Conservation (phyloP, 2,888 invertebrate species). For the Drosophila prostipennis region DNA sequence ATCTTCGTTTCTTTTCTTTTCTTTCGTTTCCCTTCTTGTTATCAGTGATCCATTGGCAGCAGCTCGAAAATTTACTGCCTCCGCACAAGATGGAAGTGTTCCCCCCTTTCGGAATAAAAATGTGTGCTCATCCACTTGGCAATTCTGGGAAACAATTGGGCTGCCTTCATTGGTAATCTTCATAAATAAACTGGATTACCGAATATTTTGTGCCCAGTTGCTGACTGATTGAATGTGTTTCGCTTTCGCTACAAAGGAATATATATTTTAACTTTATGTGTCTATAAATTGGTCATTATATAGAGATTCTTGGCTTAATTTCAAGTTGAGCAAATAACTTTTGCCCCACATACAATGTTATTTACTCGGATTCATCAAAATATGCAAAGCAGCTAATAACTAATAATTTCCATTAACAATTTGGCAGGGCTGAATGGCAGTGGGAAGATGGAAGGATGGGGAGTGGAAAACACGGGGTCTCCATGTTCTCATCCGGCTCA, state of each 20-base stretch:
- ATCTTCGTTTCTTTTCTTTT: too few relatives aligned
- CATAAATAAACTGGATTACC: background rate
- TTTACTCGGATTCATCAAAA: slow-evolving; percentile 6
- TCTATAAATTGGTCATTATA: too few relatives aligned
- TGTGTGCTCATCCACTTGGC: slow-evolving; percentile 6
- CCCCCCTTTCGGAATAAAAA: slow-evolving; percentile 3
- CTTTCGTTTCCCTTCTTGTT: background rate
- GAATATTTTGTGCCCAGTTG: background rate
- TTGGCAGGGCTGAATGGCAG: slow-evolving; percentile 23
- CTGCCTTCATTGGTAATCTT: background rate
- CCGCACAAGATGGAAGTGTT: background rate
- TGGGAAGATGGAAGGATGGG: background rate
- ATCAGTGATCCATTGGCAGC: slow-evolving; percentile 31
- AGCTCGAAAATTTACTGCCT: slow-evolving; percentile 23
- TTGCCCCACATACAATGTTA: too few relatives aligned
- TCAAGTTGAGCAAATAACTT: too few relatives aligned
- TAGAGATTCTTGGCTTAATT: too few relatives aligned
- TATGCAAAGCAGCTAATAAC: slow-evolving; percentile 64
- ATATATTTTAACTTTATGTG: too few relatives aligned
- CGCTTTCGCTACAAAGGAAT: too few relatives aligned
- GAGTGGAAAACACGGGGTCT: background rate
- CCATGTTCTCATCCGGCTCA: slow-evolving; percentile 21
- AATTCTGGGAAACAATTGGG: background rate
- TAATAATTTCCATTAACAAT: slow-evolving; percentile 65
- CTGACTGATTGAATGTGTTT: background rate